These are phyloP conservation scores for Lanius collurio DNA, from an alignment of 2,113 vertebrate species.

Conservation along the genomic window DNA sequence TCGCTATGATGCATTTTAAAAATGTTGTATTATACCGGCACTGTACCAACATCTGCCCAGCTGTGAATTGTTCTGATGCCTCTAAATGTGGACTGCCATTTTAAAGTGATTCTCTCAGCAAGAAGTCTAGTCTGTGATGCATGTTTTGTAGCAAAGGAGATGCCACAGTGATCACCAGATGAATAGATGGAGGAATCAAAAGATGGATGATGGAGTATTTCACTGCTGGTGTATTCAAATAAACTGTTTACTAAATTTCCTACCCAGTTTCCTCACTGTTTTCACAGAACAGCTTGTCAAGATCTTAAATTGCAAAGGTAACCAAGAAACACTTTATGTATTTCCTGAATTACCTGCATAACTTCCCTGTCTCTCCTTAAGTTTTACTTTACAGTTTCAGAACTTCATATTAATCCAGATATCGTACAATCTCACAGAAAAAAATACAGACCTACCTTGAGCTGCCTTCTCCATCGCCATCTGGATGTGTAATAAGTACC, in stretches of 20 bases:
- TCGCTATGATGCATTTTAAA: background rate
- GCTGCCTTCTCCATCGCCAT: background rate
- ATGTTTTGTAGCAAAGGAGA: background rate
- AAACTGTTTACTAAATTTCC: background rate
- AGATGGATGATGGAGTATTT: background rate
- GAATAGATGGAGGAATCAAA: background rate
- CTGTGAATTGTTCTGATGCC: background rate
- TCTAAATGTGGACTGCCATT: background rate
- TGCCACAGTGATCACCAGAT: background rate
- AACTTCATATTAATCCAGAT: background rate
- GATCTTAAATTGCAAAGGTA: background rate
- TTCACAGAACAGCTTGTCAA: background rate
- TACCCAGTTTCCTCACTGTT: background rate
- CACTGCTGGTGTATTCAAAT: background rate
- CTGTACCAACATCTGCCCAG: background rate
- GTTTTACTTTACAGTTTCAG: background rate
- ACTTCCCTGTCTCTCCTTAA: background rate
- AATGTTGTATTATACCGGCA: background rate
- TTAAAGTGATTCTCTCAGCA: background rate
- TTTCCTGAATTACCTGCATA: background rate
- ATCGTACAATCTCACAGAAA: background rate
- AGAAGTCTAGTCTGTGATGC: background rate
- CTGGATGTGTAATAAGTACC: background rate
- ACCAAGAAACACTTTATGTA: background rate
- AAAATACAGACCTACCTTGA: background rate